A percentile compares a stretch with the other conserved stretches of the same genome.
Evolutionary conservation across 2,797 vertebrate species (phyloP).

Genomic region (Hyperoplus immaculatus): DNA sequence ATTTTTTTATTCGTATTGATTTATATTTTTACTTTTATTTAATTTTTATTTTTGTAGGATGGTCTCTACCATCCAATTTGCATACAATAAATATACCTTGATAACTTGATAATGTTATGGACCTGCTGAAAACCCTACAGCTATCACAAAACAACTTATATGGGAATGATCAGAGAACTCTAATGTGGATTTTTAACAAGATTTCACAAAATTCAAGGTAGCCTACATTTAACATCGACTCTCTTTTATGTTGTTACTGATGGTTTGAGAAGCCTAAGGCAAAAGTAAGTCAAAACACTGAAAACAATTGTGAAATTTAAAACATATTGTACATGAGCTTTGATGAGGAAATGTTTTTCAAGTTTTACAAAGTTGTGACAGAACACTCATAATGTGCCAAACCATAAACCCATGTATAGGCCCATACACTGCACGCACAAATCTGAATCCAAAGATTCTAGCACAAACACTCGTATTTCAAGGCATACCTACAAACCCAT

Average conservation of each 20-base stretch:
- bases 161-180: background rate
- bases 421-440: conserved; percentile 7
- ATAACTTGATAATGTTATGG: too few relatives aligned
- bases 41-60: too few relatives aligned
- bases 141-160: background rate
- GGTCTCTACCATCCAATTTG: too few relatives aligned
- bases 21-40: too few relatives aligned
- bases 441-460: background rate
- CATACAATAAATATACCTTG: too few relatives aligned
- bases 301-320: conserved; percentile 14
- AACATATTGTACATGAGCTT: conserved; percentile 11
- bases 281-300: conserved; percentile 3
- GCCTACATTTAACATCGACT: background rate
- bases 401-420: background rate
- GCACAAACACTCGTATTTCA: conserved; percentile 22
- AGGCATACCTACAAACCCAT: conserved; percentile 25
- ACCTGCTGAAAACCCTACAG: too few relatives aligned
- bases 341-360: conserved; percentile 24
- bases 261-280: background rate
- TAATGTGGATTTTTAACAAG: background rate
- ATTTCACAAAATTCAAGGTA: background rate
- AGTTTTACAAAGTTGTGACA: conserved; percentile 15
- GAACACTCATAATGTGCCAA: background rate
- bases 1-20: too few relatives aligned
- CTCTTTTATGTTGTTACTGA: background rate